These are phyloP conservation scores for Harpagifer antarcticus DNA, from an alignment of 2,797 vertebrate genomes.

Conservation along the genomic window DNA sequence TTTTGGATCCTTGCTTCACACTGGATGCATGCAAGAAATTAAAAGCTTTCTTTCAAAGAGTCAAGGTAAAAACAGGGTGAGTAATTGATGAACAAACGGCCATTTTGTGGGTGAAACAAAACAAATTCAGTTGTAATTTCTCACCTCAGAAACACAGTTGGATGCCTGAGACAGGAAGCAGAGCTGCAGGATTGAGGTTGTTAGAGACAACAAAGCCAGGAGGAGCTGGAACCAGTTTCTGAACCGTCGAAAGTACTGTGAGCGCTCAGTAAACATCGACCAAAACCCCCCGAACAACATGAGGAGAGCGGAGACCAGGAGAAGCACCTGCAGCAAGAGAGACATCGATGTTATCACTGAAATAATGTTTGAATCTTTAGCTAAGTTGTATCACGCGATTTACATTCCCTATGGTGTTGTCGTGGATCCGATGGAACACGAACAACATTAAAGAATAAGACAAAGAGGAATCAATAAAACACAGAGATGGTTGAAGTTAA, in stretches of 20 bases:
- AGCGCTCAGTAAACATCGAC: slow-evolving; percentile 61
- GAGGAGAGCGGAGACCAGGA: slow-evolving; percentile 78
- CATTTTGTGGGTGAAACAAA: no score
- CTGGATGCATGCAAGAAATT: no score
- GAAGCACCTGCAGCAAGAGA: slow-evolving; percentile 70
- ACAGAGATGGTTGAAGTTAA: no score
- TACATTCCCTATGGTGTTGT: no score
- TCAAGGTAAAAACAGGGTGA: no score
- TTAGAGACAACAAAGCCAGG: slow-evolving; percentile 73
- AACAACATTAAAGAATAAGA: no score
- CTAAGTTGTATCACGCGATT: background rate
- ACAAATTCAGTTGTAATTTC: no score
- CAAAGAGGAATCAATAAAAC: no score
- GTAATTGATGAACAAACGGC: no score
- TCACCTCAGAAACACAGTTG: slow-evolving; percentile 67
- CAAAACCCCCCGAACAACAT: slow-evolving; percentile 73
- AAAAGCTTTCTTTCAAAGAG: no score
- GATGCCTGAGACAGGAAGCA: slow-evolving; percentile 64
- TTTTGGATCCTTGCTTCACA: no score
- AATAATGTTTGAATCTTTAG: background rate
- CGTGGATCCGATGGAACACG: no score
- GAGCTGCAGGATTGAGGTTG: slow-evolving; percentile 77
- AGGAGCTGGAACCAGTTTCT: slow-evolving; percentile 73
- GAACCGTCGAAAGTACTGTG: slow-evolving; percentile 49
- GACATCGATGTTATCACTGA: background rate